Conservation (phyloP, 2,113 vertebrate species). For the Sturnira hondurensis region DNA sequence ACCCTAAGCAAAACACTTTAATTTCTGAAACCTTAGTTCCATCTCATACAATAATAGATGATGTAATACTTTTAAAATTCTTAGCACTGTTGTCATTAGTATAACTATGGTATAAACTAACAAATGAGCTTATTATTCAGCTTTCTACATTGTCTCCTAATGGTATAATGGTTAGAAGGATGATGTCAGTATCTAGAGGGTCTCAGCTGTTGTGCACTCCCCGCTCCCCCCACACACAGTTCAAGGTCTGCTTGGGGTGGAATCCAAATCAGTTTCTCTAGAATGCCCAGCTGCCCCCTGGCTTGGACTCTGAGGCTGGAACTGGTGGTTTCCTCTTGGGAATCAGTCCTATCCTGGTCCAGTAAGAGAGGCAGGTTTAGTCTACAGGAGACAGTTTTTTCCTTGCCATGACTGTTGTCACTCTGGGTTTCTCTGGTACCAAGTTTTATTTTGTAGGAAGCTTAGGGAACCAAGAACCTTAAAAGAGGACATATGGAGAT, state of each 20-base stretch:
- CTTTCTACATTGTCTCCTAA: background rate
- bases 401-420: background rate
- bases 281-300: background rate
- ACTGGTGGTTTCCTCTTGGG: background rate
- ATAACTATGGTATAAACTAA: background rate
- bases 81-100: background rate
- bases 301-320: background rate
- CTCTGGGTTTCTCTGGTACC: slow-evolving; percentile 6
- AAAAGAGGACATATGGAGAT: background rate
- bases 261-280: background rate
- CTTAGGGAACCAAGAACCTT: background rate
- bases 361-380: background rate
- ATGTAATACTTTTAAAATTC: background rate
- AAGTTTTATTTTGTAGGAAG: slow-evolving; percentile 36
- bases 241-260: background rate
- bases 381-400: background rate
- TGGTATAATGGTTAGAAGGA: background rate
- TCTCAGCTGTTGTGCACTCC: background rate
- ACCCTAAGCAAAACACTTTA: background rate
- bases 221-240: background rate
- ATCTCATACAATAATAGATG: background rate
- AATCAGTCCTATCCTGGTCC: background rate
- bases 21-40: slow-evolving; percentile 5
- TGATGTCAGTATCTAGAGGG: background rate
- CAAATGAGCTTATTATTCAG: background rate